phyloP scores from a whole-genome alignment of 1,140 invertebrate genomes.

The Drosophila nasuta region DNA sequence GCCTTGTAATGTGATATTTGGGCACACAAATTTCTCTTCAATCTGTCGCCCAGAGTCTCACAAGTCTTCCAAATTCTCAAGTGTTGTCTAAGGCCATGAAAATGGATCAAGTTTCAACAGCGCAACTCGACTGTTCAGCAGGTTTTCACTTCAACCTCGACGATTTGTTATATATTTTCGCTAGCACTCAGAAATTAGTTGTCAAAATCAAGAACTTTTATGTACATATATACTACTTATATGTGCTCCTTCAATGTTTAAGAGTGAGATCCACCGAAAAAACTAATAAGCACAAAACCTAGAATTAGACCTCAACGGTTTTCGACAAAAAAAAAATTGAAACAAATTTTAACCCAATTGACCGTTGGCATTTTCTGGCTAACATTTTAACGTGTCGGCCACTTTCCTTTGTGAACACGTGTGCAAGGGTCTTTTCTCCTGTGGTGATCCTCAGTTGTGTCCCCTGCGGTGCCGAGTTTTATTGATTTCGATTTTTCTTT shows the following conservation, averaged over 20 bases:
- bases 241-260: background rate
- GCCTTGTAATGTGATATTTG: constrained; percentile 59
- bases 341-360: constrained; percentile 66
- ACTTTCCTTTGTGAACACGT: constrained; percentile 80
- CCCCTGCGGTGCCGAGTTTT: constrained; percentile 73
- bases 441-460: constrained; percentile 53
- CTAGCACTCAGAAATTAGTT: background rate
- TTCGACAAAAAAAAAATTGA: constrained; percentile 19
- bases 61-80: constrained; percentile 46
- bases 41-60: constrained; percentile 28
- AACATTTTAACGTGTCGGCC: constrained; percentile 58
- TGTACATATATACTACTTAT: no score
- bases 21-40: constrained; percentile 38
- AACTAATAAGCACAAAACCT: constrained; percentile 2
- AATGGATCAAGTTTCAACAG: constrained; percentile 20
- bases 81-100: constrained; percentile 35
- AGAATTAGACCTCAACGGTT: constrained; percentile 13
- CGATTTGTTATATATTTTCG: constrained; percentile 14
- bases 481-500: constrained; percentile 73
- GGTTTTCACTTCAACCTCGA: constrained; percentile 2
- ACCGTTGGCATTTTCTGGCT: constrained; percentile 54
- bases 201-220: background rate
- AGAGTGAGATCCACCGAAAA: background rate
- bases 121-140: background rate
- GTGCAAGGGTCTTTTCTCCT: constrained; percentile 63